Evolutionary conservation across 64 coral and sea anemone species (phyloP), one percentile per base, ranked within the genome.

Genomic region (Exaiptasia diaphana): DNA sequence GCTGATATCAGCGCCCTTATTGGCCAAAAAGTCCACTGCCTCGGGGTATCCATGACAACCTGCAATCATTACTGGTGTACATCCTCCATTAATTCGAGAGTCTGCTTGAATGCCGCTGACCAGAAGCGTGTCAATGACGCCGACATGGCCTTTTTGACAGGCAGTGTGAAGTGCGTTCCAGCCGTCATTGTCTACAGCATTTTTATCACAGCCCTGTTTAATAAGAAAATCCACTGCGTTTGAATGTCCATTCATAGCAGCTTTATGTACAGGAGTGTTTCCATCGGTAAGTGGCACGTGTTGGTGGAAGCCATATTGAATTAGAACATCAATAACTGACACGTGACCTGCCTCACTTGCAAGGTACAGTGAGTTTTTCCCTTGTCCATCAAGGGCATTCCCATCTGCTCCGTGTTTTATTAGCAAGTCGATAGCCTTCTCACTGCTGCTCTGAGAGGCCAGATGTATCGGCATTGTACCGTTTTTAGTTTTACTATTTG

Each of bases 151-250:
- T 30, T 89, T 88, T 69, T 94, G 91, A 40, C 91, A 85, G 3
- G 86, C 91, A 24, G 91, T 83, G 38, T 94, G 91, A 13, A 94
- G 76, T 0, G 91, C 86, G 45, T 94, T 94, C 91, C 91, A 94
- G 14, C 91, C 91, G 34, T 94, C 91, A 31, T 94, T 94, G 45
- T 94, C 91, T 2, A 83, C 86, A 34, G 75, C 79, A n/a, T 94
- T 78, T 50, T 79, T 83, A 56, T 94, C 65, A 21, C 54, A 73
- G 2, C 91, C 86, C 43, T 88, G 82, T 13, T 71, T 57, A 3
- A 94, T 82, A 4, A 94, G 91, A 44, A 94, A 88, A 33, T 88
- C 77, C 13, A 94, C 86, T 46, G 91, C 91, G 1, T 74, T 78
- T 0, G 80, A 94, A 61, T 94, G 91, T 0, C 91, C 91, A 33